phyloP scores from a whole-genome alignment of 2,888 invertebrate genomes.

The Lampropteryx suffumata region DNA sequence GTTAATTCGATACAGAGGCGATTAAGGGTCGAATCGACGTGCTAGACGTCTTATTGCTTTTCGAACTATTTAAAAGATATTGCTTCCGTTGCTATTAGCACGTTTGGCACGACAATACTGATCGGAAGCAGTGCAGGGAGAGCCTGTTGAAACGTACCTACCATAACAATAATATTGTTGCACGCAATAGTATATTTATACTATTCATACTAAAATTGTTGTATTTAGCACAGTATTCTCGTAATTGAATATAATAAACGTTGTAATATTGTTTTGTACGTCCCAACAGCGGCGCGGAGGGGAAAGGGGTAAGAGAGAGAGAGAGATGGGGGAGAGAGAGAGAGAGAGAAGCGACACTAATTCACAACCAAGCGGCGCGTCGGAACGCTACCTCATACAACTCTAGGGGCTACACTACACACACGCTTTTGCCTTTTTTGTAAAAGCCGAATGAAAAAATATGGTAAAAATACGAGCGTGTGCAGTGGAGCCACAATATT shows the following conservation, averaged over 20 bases:
- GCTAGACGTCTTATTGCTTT: slow-evolving; percentile 49
- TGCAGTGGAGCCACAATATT: slow-evolving; percentile 15
- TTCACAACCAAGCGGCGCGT: slow-evolving; percentile 73
- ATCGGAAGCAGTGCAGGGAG: slow-evolving; percentile 28
- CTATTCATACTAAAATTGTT: too few relatives aligned
- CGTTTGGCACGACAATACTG: slow-evolving; percentile 65
- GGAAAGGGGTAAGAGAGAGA: background rate
- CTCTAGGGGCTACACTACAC: slow-evolving; percentile 3
- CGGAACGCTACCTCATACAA: slow-evolving; percentile 35
- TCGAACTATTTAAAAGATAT: slow-evolving; percentile 47
- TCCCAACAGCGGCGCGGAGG: slow-evolving; percentile 12
- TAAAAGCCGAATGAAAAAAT: background rate
- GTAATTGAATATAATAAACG: too few relatives aligned
- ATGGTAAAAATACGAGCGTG: background rate
- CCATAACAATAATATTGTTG: too few relatives aligned
- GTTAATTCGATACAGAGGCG: slow-evolving; percentile 24
- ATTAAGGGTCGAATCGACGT: slow-evolving; percentile 10
- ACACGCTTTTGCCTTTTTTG: background rate
- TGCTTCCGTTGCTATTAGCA: slow-evolving; percentile 50
- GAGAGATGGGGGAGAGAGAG: slow-evolving; percentile 31
- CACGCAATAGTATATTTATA: too few relatives aligned
- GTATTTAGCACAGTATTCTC: background rate
- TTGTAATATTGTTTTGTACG: too few relatives aligned
- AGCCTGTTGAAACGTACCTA: slow-evolving; percentile 26
- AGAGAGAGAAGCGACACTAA: slow-evolving; percentile 61